Evolutionary conservation across 2,113 vertebrate genomes (phyloP).

Genomic region (Misgurnus anguillicaudatus): DNA sequence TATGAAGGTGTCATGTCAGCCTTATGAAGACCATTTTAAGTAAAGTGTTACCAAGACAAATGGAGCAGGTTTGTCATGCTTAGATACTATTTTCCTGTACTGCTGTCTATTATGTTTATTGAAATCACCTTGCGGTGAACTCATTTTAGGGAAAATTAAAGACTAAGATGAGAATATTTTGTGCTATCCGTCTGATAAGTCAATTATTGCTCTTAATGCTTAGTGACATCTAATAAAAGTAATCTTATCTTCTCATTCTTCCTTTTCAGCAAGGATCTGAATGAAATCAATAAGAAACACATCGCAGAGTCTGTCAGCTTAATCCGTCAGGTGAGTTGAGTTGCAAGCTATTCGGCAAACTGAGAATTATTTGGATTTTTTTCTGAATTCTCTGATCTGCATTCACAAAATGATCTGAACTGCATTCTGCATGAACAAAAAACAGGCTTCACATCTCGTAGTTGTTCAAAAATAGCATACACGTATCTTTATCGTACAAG

Average conservation of each 20-base stretch:
- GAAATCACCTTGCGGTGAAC: neutral
- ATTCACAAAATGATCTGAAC: neutral
- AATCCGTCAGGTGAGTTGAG: constrained; percentile 74
- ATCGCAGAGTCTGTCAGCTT: constrained; percentile 82
- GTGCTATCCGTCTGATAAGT: neutral
- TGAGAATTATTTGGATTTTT: neutral
- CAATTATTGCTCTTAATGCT: neutral
- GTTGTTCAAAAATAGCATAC: neutral
- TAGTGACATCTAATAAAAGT: neutral
- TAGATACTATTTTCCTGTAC: neutral
- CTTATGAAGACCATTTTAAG: too few relatives aligned
- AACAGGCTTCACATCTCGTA: neutral
- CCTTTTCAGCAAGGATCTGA: constrained; percentile 73
- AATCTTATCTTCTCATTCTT: neutral
- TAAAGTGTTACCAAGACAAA: too few relatives aligned
- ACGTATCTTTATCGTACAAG: neutral
- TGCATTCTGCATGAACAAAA: neutral
- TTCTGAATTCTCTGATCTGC: neutral
- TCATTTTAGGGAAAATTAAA: neutral
- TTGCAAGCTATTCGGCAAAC: neutral
- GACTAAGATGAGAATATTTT: neutral
- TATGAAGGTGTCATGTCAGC: too few relatives aligned
- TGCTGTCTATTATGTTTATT: neutral
- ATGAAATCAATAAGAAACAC: constrained; percentile 86
- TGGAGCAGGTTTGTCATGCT: too few relatives aligned